These are phyloP conservation scores for Myocastor coypus DNA, from an alignment of 2,113 vertebrate species.

Conservation along the genomic window DNA sequence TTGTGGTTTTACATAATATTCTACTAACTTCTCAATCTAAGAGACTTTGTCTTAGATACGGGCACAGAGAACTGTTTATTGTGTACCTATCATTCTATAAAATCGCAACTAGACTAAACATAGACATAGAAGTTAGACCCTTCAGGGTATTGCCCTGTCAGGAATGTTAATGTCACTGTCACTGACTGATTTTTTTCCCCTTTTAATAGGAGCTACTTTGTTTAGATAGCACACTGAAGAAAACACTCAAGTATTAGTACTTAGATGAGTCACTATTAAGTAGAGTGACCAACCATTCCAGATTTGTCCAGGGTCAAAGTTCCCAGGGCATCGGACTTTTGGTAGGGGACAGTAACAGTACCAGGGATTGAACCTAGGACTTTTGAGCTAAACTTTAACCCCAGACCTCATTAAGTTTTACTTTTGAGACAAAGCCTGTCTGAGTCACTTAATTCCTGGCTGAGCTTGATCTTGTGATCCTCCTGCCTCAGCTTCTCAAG, in stretches of 20 bases:
- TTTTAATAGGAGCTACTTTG: background rate
- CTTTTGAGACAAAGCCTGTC: background rate
- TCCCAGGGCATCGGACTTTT: background rate
- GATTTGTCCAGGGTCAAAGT: background rate
- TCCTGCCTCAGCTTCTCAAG: background rate
- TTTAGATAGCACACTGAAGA: background rate
- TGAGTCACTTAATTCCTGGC: background rate
- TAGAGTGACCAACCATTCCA: background rate
- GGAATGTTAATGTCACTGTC: background rate
- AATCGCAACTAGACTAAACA: background rate
- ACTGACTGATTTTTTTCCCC: background rate
- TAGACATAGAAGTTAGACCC: background rate
- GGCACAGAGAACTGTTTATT: background rate
- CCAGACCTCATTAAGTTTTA: background rate
- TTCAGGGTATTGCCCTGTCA: background rate
- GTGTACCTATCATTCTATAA: background rate
- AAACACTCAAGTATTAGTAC: background rate
- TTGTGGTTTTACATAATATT: background rate
- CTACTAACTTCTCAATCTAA: background rate
- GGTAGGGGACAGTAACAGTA: background rate
- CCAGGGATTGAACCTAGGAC: background rate
- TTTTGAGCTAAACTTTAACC: background rate
- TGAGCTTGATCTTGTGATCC: background rate
- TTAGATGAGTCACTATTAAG: background rate
- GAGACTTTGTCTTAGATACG: slow-evolving; percentile 13